Base-by-base conservation (phyloP, 2,888 invertebrate species). In the Perizoma affinitatum region DNA sequence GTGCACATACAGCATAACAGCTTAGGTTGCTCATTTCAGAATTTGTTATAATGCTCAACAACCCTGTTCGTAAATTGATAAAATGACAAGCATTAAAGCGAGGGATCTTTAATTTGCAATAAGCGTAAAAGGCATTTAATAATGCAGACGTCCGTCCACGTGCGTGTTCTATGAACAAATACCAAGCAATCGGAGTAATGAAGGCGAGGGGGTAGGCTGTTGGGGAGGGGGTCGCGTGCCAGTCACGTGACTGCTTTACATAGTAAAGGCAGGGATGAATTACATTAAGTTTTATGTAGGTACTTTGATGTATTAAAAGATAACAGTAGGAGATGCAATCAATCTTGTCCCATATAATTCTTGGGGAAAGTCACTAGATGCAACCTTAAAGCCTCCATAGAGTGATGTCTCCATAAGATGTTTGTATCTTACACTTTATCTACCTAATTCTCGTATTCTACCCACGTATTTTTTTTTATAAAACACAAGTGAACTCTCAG, bases 41-140 rank as follows among this genome's bases (percentile, higher is more conserved):
- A 72, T 72, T 68, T 64, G 68, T 65, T 65, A 67, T 45, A 50
- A 58, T 58, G 54, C 53, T 55, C 64, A 61, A 54, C 62, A 67
- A 68, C 65, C 64, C 67, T 63, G 65, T 67, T 63, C 60, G 54
- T 69, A 79, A 82, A 86, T 88, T 88, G 87, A 88, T 86, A 84
- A 83, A 80, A 79, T 84, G 74, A 76, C 75, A 76, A 74, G 75
- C 70, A 76, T 72, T 80, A 69, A 76, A 74, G 73, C 74, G 76
- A 78, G 80, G 86, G 82, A 78, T 72, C 68, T 58, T 88, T 84
- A 88, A 86, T 83, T 89, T 72, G 87, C 89, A 90, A 91, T 90
- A 91, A 90, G 88, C 87, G 86, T 92, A 88, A 91, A 92, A 90
- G 92, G 89, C 92, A 90, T 92, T 92, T 92, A 92, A 91, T 92